Conservation (phyloP, 2,113 vertebrate species). For the Cyanoderma ruficeps region DNA sequence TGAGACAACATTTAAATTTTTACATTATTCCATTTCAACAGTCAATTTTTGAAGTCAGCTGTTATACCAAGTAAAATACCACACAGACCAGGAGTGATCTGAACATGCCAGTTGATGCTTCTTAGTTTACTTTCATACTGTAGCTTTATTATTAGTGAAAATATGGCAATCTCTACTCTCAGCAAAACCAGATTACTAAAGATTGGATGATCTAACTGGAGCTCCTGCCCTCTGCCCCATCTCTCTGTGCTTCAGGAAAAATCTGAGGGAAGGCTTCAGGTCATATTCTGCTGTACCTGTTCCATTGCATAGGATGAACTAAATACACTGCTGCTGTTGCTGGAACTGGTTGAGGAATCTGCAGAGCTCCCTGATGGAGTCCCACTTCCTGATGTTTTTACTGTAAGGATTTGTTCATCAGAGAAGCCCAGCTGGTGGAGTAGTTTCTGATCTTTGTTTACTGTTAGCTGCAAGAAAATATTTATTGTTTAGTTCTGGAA, state of each 20-base stretch:
- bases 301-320: constrained; percentile 95
- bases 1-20: not conserved
- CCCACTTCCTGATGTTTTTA: constrained; percentile 94
- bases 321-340: constrained; percentile 85
- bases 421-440: constrained; percentile 95
- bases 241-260: not conserved
- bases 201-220: not conserved
- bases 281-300: constrained; percentile 75
- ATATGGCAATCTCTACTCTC: not conserved
- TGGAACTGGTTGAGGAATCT: constrained; percentile 89
- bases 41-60: not conserved
- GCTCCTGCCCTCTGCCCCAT: not conserved
- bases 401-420: constrained; percentile 93
- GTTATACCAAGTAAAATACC: not conserved
- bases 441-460: constrained; percentile 98
- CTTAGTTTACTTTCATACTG: not conserved
- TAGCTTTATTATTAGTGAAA: not conserved
- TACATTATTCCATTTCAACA: not conserved
- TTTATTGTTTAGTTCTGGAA: constrained; percentile 22
- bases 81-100: not conserved
- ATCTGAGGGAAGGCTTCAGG: not conserved
- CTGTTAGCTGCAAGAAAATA: constrained; percentile 84
- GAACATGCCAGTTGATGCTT: not conserved
- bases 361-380: constrained; percentile 93
- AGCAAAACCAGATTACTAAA: not conserved